phyloP scores from a whole-genome alignment of 2,797 vertebrate genomes.

The Diglossa cyanea region DNA sequence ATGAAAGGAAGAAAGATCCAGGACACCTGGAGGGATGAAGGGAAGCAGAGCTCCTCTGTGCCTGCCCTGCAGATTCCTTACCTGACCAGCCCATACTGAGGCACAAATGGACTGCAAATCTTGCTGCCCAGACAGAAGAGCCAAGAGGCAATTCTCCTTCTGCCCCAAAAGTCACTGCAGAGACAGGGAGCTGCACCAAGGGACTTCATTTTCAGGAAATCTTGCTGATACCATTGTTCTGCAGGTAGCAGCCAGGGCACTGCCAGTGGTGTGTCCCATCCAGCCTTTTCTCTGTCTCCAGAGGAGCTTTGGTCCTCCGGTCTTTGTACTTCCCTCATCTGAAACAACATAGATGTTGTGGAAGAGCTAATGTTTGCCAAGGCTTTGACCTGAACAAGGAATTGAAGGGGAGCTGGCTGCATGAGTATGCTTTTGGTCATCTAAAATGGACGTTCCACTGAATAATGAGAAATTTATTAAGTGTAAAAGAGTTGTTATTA shows the following conservation, averaged over 20 bases:
- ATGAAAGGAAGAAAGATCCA: slow-evolving; percentile 30
- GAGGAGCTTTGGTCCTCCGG: neutral
- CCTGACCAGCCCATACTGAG: neutral
- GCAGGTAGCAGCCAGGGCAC: neutral
- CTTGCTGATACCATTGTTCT: rapidly evolving
- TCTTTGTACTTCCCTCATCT: neutral
- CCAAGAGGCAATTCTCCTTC: neutral
- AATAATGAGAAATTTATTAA: neutral
- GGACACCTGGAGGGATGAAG: slow-evolving; percentile 22
- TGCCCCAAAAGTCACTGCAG: rapidly evolving
- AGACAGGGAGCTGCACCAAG: neutral
- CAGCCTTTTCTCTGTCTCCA: neutral
- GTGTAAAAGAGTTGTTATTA: neutral
- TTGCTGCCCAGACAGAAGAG: neutral
- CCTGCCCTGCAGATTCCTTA: neutral
- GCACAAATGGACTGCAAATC: neutral
- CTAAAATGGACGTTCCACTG: neutral
- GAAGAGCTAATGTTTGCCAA: neutral
- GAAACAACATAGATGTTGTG: neutral
- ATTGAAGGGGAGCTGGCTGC: neutral
- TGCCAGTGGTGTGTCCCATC: neutral
- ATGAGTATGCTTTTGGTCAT: neutral
- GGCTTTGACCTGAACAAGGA: neutral
- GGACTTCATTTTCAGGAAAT: neutral
- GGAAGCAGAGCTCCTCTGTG: neutral